Base-by-base conservation (phyloP, 2,888 invertebrate species). In the Biston betularia region DNA sequence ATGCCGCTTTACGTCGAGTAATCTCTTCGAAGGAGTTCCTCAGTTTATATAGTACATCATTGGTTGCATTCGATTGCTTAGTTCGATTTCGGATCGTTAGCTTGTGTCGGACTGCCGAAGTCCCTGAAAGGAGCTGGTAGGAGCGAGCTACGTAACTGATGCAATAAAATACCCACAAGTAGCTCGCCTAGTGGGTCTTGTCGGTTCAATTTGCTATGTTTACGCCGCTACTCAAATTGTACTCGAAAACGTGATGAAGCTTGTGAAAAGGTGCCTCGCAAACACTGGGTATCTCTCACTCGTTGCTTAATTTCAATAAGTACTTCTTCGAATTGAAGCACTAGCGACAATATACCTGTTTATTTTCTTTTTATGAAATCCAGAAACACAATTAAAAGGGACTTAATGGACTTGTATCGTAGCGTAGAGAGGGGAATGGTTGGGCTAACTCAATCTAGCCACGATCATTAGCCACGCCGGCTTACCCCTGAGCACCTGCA, bases 61-160 rank as follows among this genome's bases (percentile, higher is more conserved):
- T n/a, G n/a, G n/a, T 55, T 71, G 72, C 75, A 75, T 69, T 75
- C 79, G 78, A 79, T 76, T 76, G 70, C 71, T 67, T 66, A 70
- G 75, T 68, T 83, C 76, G 69, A 77, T 77, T 82, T 63, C 71
- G 74, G 73, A 73, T 80, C 75, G 76, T 82, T 78, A 76, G 77
- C 76, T 68, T 58, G 59, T 59, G 68, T 50, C 14, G 66, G 75
- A 72, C 70, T 72, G 63, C 58, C 63, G 63, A 74, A 68, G 57
- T 65, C 61, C 61, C 65, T 71, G 74, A 76, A 76, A 77, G 34
- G 56, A 46, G 50, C 15, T 12, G 34, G 34, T 59, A 55, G 44
- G 24, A 10, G 38, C 14, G 10, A n/a, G 52, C 49, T 60, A 60
- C 57, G 33, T 62, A 65, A 62, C 53, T 40, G 56, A 49, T 63